These are phyloP conservation scores for Seira musarum DNA, from an alignment of 2,888 invertebrate genomes.

Conservation along the genomic window DNA sequence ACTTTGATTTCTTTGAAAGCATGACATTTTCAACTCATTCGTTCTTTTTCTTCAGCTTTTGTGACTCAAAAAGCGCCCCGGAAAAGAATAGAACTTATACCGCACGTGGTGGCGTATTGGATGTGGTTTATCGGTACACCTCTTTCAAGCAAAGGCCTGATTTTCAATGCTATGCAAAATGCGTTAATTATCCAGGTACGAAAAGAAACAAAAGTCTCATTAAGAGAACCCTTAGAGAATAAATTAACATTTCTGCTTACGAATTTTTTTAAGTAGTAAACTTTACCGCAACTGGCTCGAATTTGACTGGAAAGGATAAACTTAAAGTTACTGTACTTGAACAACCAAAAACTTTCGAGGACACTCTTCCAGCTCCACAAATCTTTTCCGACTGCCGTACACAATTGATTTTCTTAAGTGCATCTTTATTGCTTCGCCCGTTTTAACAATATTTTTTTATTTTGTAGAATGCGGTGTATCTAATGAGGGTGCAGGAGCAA, in stretches of 20 bases:
- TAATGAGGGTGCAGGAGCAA: constrained; percentile 54
- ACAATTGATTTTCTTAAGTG: background rate
- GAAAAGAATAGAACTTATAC: constrained; percentile 45
- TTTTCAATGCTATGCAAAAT: constrained; percentile 65
- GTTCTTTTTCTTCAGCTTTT: constrained; percentile 56
- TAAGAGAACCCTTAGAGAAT: background rate
- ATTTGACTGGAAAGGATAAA: constrained; percentile 30
- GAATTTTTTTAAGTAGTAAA: constrained; percentile 53
- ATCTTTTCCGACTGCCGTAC: constrained; percentile 56
- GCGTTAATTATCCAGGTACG: constrained; percentile 66
- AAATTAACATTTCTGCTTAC: background rate
- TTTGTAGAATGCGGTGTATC: constrained; percentile 64
- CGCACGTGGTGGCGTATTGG: constrained; percentile 62
- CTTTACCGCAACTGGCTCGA: constrained; percentile 57
- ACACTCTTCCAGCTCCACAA: constrained; percentile 58
- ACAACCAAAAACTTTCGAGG: constrained; percentile 29
- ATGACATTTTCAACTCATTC: no score
- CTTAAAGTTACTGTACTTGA: constrained; percentile 41
- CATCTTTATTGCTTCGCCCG: background rate
- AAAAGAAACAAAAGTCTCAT: background rate
- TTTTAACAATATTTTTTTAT: background rate
- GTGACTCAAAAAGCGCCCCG: constrained; percentile 48
- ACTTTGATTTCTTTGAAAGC: no score
- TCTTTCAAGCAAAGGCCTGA: constrained; percentile 31
- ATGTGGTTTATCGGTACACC: constrained; percentile 63